Evolutionary conservation across 2,113 vertebrate genomes (phyloP), one percentile per base, ranked within the genome.

Genomic region (Ariopsis seemanni): DNA sequence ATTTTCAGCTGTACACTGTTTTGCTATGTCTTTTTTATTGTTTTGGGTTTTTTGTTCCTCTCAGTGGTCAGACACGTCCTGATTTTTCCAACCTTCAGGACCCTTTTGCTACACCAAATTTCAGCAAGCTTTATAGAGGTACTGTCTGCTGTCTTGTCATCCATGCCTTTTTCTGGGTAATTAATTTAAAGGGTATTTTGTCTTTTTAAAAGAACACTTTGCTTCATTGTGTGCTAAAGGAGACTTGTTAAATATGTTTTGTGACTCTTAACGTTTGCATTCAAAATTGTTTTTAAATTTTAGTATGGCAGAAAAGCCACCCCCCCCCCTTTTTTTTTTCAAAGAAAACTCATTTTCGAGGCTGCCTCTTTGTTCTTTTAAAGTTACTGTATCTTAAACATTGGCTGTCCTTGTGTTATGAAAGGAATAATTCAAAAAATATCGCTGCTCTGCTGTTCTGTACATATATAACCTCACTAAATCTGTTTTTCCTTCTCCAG

Each of bases 81-180:
- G 95, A 95, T 93, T 99, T 99, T 91, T 96, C 95, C 85, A 93
- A 97, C 82, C 93, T 98, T 89, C 96, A 95, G 91, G 95, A 97
- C 90, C 98, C 98, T 52, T 99, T 99, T 48, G 96, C 98, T 89
- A 98, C 97, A 0, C 96, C 97, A 27, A 94, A 95, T 81, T 99
- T 99, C 94, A 97, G 96, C 94, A 97, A 96, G 90, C 96, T 99
- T 89, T 99, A 99, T 95, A 95, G 95, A 97, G 97, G 98, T 99
- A 91, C 86, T 93, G 91, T 48, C 25, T 9, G 10, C 62, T 25
- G 17, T 80, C 9, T 15, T n/a, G 30, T 72, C 67, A 65, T 65
- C 8, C 27, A 69, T 69, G 4, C 1, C 12, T 2, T 15, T 20
- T 74, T 74, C 17, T 20, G 7, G 17, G 7, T 18, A 20, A 48